Conservation (phyloP, 2,797 vertebrate genomes). For the Takifugu ocellatus region DNA sequence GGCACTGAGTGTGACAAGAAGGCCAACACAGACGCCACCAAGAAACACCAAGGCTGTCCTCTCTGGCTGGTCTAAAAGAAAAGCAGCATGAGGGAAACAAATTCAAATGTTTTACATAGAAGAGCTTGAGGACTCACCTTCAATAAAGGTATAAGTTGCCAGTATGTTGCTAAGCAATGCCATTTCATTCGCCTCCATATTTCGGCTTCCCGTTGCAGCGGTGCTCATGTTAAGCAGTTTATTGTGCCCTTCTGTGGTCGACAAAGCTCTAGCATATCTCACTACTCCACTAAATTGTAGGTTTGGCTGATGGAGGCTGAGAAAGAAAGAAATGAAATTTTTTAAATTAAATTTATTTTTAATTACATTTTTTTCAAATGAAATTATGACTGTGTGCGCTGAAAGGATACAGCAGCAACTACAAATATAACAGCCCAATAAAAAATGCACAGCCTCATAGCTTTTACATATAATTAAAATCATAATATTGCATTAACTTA, state of each 20-base stretch:
- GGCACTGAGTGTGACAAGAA: constrained; percentile 85
- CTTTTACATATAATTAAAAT: too few species aligned
- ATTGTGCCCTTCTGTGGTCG: constrained; percentile 15
- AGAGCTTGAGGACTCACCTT: constrained; percentile 68
- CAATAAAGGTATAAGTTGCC: constrained; percentile 87
- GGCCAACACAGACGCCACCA: constrained; percentile 84
- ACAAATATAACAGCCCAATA: too few species aligned
- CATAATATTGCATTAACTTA: too few species aligned
- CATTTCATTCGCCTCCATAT: constrained; percentile 81
- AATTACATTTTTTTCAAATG: neutral
- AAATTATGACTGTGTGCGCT: neutral
- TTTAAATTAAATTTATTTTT: too few species aligned
- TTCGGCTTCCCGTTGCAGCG: constrained; percentile 49
- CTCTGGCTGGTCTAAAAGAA: constrained; percentile 83
- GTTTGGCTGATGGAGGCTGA: neutral
- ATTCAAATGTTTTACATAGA: neutral
- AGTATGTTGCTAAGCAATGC: constrained; percentile 90
- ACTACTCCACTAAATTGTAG: neutral
- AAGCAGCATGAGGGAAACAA: constrained; percentile 2
- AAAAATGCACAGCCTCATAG: too few species aligned
- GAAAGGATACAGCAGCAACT: neutral
- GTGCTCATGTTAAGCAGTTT: constrained; percentile 50
- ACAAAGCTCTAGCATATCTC: constrained; percentile 10
- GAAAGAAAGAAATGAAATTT: neutral
- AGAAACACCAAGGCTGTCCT: constrained; percentile 88